Percentiles rank a stretch among this genome's conserved stretches.
Conservation (phyloP, 2,888 invertebrate species). For the Marasmarcha lunaedactyla region DNA sequence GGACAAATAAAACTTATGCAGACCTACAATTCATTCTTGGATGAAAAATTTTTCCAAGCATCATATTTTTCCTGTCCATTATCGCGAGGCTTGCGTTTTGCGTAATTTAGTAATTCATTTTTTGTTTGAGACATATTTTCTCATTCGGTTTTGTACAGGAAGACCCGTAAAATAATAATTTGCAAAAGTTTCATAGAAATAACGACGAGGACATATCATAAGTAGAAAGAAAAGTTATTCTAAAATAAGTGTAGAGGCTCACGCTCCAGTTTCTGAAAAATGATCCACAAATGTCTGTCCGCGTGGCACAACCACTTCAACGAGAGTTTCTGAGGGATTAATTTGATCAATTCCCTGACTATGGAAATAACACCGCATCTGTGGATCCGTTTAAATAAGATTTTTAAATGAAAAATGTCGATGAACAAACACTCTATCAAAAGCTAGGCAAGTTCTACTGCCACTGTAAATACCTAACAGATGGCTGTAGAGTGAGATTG, state of each 20-base stretch:
- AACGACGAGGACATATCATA: neutral
- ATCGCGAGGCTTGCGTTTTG: no score
- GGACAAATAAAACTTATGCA: constrained; percentile 7
- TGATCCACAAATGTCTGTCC: neutral
- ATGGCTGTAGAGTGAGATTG: no score
- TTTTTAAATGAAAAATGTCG: neutral
- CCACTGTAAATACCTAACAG: no score
- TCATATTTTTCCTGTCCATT: no score
- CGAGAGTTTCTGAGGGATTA: neutral
- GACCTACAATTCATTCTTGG: no score
- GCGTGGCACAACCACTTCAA: neutral
- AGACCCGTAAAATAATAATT: no score
- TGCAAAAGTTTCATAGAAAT: no score
- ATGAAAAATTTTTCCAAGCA: no score
- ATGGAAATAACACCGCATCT: neutral
- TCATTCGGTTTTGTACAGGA: no score
- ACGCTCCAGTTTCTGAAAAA: neutral
- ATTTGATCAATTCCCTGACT: neutral
- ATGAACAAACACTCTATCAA: no score
- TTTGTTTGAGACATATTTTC: no score
- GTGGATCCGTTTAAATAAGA: neutral
- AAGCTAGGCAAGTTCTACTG: neutral
- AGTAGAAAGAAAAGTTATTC: neutral
- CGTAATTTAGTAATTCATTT: no score
- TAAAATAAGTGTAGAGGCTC: neutral